These are phyloP conservation scores for Stichopus horrens DNA, from an alignment of 53 echinoderm and acorn worm genomes.

Conservation along the genomic window DNA sequence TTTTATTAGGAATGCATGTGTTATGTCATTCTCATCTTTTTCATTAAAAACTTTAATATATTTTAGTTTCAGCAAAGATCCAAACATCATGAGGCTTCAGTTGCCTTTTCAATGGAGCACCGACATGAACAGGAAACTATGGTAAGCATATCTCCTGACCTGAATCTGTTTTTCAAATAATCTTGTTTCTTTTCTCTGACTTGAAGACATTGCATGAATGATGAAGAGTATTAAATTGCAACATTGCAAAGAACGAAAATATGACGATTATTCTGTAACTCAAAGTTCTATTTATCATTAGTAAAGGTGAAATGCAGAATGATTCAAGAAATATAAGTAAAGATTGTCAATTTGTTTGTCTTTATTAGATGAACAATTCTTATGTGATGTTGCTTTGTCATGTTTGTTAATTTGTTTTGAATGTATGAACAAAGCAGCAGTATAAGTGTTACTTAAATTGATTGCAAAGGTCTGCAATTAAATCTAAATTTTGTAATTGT, in stretches of 20 bases:
- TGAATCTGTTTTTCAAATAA: not conserved
- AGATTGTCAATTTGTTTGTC: no score
- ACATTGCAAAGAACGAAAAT: not conserved
- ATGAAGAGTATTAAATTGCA: not conserved
- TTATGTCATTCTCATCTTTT: no score
- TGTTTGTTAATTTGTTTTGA: no score
- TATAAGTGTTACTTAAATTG: no score
- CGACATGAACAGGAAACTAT: not conserved
- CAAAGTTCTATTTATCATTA: no score
- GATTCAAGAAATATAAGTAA: no score
- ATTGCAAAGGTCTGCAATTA: not conserved
- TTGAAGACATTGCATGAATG: not conserved
- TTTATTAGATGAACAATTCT: no score
- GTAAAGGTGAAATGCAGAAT: no score
- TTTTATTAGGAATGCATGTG: no score
- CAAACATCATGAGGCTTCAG: not conserved
- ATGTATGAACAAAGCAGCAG: no score
- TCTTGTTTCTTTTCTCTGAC: not conserved
- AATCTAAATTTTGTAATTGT: not conserved
- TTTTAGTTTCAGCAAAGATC: not conserved
- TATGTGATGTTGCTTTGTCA: no score
- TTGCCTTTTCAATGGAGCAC: not conserved
- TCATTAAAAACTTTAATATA: not conserved
- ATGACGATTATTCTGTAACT: no score
- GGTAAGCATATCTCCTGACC: not conserved